Conservation (phyloP, 2,888 invertebrate genomes). For the Mellilla xanthometata region DNA sequence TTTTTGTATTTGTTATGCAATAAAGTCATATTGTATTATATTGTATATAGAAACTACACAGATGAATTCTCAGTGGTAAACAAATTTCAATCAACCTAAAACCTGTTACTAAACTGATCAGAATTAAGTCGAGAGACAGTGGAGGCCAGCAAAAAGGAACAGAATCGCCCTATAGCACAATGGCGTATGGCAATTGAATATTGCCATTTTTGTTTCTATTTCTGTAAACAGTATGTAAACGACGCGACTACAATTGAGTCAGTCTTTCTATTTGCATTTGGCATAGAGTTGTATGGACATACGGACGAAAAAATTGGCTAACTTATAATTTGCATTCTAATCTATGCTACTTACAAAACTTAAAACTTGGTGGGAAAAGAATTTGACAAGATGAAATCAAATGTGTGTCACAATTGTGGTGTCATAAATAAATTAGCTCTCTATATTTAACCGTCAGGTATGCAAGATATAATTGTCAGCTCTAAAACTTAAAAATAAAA, state of each 20-base stretch:
- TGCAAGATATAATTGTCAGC: too few relatives aligned
- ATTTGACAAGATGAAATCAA: too few relatives aligned
- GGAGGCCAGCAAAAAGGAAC: constrained; percentile 26
- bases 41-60: too few relatives aligned
- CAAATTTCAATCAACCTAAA: constrained; percentile 9
- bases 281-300: constrained; percentile 48
- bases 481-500: too few relatives aligned
- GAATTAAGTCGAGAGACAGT: constrained; percentile 22
- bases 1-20: too few relatives aligned
- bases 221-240: constrained; percentile 77
- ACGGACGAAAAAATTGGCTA: constrained; percentile 29
- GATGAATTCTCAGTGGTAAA: neutral
- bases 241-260: constrained; percentile 61
- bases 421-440: too few relatives aligned
- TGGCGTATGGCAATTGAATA: constrained; percentile 44
- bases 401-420: too few relatives aligned
- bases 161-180: constrained; percentile 26
- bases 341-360: too few relatives aligned
- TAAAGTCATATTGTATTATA: too few relatives aligned
- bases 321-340: too few relatives aligned
- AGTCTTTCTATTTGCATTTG: constrained; percentile 62
- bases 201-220: constrained; percentile 58
- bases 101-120: constrained; percentile 1
- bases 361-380: too few relatives aligned
- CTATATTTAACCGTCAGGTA: too few relatives aligned